A percentile compares a stretch with the other conserved stretches of the same genome.
These are phyloP conservation scores for Oscheius sp. DNA, from an alignment of 1,140 invertebrate genomes.

Conservation along the genomic window DNA sequence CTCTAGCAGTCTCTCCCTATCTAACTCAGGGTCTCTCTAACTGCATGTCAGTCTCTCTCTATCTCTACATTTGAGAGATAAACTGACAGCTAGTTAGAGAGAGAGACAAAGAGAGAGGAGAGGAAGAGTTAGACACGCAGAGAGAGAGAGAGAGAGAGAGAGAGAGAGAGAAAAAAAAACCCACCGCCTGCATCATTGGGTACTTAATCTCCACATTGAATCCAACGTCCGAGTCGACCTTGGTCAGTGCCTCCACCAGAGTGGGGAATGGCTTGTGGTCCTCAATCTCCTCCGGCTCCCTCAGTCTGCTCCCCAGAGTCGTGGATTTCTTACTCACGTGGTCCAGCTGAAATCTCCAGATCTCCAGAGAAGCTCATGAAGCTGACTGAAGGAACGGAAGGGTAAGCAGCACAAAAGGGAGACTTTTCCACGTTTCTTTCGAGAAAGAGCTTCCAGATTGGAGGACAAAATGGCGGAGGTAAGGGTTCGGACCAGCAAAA, in stretches of 20 bases:
- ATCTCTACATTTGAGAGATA: no score
- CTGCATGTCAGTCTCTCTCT: no score
- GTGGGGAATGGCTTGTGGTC: conserved; percentile 43
- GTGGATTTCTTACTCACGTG: conserved; percentile 40
- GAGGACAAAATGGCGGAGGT: no score
- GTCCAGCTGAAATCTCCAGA: conserved; percentile 50
- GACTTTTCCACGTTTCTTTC: not conserved
- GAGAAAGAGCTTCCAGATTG: no score
- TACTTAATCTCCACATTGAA: conserved; percentile 50
- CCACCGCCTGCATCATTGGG: conserved; percentile 40
- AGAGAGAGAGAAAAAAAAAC: conserved; percentile 1
- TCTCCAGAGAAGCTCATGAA: not conserved
- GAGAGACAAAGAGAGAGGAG: no score
- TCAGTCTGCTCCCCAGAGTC: not conserved
- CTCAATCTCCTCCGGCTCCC: conserved; percentile 33
- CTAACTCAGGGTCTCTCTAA: no score
- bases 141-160: no score
- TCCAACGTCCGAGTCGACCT: conserved; percentile 45
- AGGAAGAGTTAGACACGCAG: no score
- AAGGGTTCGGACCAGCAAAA: not conserved
- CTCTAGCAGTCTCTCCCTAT: no score
- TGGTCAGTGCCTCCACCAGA: conserved; percentile 33
- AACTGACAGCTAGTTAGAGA: no score
- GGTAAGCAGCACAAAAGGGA: not conserved
- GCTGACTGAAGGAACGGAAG: not conserved